These are phyloP conservation scores for Schizotus pectinicornis DNA, from an alignment of 2,888 invertebrate genomes.

Conservation along the genomic window DNA sequence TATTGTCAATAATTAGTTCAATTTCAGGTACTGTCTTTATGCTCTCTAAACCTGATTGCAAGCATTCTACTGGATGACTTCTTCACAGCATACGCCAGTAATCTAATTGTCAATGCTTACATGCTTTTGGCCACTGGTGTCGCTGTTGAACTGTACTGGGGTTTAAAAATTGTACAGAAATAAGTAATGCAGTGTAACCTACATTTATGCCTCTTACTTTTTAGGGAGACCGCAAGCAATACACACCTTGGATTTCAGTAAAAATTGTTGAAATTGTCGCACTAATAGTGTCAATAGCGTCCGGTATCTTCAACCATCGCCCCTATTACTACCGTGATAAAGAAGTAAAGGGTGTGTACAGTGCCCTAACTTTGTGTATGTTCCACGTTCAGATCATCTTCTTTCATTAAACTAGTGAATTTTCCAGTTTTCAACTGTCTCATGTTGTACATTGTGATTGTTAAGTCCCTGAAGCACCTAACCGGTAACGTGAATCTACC, in stretches of 20 bases:
- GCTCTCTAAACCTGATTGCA: background rate
- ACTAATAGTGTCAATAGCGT: background rate
- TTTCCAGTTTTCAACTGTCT: too few relatives aligned
- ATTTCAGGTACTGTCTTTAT: constrained; percentile 4
- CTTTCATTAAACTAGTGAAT: too few relatives aligned
- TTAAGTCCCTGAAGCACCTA: too few relatives aligned
- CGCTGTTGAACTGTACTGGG: constrained; percentile 3
- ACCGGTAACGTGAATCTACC: too few relatives aligned
- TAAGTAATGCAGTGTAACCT: background rate
- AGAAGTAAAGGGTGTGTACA: background rate
- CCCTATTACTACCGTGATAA: background rate
- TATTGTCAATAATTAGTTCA: too few relatives aligned
- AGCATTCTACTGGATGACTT: background rate
- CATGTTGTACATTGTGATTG: too few relatives aligned
- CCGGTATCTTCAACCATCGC: background rate
- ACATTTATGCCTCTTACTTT: background rate
- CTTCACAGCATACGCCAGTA: background rate
- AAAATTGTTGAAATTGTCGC: background rate
- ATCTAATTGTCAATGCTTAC: background rate
- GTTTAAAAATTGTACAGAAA: background rate
- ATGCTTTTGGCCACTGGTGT: background rate
- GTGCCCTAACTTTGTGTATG: background rate
- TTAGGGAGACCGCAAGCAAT: constrained; percentile 9
- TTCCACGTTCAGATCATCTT: background rate
- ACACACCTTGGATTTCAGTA: constrained; percentile 1